A percentile compares a stretch with the other conserved stretches of the same genome.
Evolutionary conservation across 2,888 invertebrate genomes (phyloP).

Genomic region (Neria commutata): DNA sequence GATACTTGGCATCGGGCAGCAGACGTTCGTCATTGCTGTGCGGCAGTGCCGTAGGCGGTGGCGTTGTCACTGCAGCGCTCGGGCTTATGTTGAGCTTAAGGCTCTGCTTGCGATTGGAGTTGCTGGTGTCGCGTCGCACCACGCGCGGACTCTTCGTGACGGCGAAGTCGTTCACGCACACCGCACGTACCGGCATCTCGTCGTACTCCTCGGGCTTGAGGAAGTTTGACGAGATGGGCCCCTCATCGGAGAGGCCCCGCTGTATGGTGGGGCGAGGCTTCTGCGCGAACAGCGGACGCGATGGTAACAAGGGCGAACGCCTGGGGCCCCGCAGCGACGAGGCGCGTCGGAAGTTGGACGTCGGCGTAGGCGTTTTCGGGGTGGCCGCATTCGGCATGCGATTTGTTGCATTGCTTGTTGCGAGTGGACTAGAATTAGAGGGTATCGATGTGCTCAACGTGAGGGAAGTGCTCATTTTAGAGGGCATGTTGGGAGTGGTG

Average conservation of each 20-base stretch:
- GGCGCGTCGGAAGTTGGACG: constrained; percentile 58
- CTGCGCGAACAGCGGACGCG: constrained; percentile 54
- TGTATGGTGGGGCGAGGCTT: constrained; percentile 60
- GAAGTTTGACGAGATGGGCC: constrained; percentile 60
- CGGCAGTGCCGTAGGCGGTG: constrained; percentile 4
- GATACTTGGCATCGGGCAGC: constrained; percentile 33
- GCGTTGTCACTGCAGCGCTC: constrained; percentile 24
- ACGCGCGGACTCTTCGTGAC: constrained; percentile 55
- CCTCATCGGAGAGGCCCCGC: constrained; percentile 61
- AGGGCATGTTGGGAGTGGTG: constrained; percentile 21
- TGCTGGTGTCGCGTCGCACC: constrained; percentile 54
- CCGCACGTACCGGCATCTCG: constrained; percentile 61
- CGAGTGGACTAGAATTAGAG: constrained; percentile 40
- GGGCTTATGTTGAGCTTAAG: constrained; percentile 40
- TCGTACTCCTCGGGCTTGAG: constrained; percentile 61
- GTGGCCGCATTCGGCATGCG: constrained; percentile 15
- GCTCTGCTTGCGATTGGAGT: constrained; percentile 53
- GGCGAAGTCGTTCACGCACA: constrained; percentile 58
- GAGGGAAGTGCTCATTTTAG: constrained; percentile 47
- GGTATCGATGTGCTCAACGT: constrained; percentile 38
- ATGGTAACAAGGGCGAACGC: constrained; percentile 50
- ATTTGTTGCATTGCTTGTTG: constrained; percentile 15
- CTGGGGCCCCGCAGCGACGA: constrained; percentile 58
- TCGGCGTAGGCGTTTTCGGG: constrained; percentile 28
- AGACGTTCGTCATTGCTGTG: constrained; percentile 5